phyloP scores from a whole-genome alignment of 2,888 invertebrate genomes.

The Erannis defoliaria region DNA sequence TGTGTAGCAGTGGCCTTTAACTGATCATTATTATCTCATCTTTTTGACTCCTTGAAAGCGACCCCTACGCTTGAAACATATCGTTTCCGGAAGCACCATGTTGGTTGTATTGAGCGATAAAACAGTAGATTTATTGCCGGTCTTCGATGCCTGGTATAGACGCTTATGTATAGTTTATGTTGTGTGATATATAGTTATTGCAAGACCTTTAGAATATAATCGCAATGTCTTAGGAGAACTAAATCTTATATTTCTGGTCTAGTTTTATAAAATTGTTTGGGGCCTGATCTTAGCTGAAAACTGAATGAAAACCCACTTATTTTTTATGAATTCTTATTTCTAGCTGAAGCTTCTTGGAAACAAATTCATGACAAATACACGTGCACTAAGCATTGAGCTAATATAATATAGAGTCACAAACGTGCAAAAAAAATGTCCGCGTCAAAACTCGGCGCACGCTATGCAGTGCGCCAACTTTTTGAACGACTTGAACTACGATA shows the following conservation, averaged over 20 bases:
- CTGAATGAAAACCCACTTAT: too few species aligned
- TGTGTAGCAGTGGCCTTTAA: background rate
- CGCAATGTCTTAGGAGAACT: background rate
- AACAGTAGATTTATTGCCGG: slow-evolving; percentile 22
- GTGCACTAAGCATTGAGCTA: too few species aligned
- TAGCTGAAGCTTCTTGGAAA: too few species aligned
- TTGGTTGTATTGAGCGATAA: slow-evolving; percentile 20
- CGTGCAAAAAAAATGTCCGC: too few species aligned
- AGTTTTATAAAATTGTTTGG: background rate
- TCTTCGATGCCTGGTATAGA: background rate
- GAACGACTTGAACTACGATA: too few species aligned
- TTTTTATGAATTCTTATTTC: too few species aligned
- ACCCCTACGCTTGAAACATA: slow-evolving; percentile 2
- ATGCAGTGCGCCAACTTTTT: too few species aligned
- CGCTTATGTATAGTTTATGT: slow-evolving; percentile 23
- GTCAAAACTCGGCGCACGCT: too few species aligned
- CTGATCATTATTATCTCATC: background rate
- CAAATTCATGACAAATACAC: too few species aligned
- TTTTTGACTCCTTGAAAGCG: background rate
- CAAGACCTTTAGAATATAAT: background rate
- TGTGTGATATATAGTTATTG: slow-evolving; percentile 1
- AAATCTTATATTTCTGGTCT: background rate
- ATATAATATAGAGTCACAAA: too few species aligned
- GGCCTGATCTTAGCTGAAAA: background rate
- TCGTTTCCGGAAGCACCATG: slow-evolving; percentile 15